Percentiles rank a stretch among this genome's conserved stretches.
phyloP scores from a whole-genome alignment of 2,888 invertebrate genomes.

The Athalia circularis region DNA sequence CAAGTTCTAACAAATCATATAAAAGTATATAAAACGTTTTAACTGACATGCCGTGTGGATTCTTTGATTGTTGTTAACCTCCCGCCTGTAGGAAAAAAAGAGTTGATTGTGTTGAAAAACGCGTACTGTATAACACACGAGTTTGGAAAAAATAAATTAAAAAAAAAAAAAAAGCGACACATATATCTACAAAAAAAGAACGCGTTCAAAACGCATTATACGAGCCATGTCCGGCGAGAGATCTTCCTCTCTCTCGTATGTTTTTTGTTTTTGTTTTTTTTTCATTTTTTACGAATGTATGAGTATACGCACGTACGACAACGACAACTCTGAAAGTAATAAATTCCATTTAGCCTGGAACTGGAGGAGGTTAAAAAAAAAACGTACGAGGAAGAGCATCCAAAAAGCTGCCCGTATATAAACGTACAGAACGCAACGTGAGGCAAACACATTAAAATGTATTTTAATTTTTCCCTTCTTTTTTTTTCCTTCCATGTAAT shows the following conservation, averaged over 20 bases:
- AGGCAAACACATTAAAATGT: constrained; percentile 40
- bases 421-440: constrained; percentile 20
- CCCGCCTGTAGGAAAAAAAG: neutral
- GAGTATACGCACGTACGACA: constrained; percentile 3
- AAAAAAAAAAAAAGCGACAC: too few species aligned
- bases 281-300: neutral
- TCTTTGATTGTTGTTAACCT: constrained; percentile 30
- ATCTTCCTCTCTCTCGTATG: too few species aligned
- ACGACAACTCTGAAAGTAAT: constrained; percentile 36
- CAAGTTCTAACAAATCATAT: constrained; percentile 39
- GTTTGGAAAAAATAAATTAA: too few species aligned
- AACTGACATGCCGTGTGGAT: constrained; percentile 18
- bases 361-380: too few species aligned
- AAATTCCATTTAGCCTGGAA: constrained; percentile 43
- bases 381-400: neutral
- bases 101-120: too few species aligned
- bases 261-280: neutral
- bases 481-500: constrained; percentile 14
- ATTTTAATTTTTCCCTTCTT: too few species aligned
- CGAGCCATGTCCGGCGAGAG: neutral
- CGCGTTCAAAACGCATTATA: too few species aligned
- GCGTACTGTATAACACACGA: too few species aligned
- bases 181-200: neutral
- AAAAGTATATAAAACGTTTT: constrained; percentile 31
- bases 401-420: constrained; percentile 11